A percentile compares a stretch with the other conserved stretches of the same genome.
phyloP scores from a whole-genome alignment of 2,888 invertebrate genomes.

The Stenodema calcarata region DNA sequence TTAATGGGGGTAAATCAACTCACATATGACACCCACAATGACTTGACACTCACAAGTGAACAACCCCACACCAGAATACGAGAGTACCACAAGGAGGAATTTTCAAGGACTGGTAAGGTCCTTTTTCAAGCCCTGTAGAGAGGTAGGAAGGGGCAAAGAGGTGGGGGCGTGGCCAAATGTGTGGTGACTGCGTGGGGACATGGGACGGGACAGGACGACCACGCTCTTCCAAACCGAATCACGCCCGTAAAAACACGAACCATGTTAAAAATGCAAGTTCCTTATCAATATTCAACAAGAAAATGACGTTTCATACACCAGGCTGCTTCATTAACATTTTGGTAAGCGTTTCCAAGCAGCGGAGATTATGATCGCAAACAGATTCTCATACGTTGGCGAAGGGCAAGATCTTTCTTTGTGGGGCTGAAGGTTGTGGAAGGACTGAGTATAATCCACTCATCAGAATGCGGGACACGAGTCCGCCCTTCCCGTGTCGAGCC shows the following conservation, averaged over 20 bases:
- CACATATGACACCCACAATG: too few species aligned
- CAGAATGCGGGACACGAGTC: conserved; percentile 17
- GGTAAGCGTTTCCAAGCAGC: not conserved
- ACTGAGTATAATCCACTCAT: conserved; percentile 9
- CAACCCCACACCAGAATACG: too few species aligned
- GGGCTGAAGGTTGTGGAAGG: not conserved
- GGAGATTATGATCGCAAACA: conserved; percentile 3
- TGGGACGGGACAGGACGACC: not conserved
- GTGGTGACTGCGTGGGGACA: too few species aligned
- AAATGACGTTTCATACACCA: not conserved
- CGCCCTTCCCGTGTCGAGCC: not conserved
- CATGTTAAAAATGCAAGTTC: too few species aligned
- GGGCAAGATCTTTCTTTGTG: not conserved
- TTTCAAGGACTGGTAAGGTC: too few species aligned
- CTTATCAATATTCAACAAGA: not conserved
- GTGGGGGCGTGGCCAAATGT: too few species aligned
- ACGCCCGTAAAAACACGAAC: too few species aligned
- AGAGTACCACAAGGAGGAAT: not conserved
- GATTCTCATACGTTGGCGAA: conserved; percentile 15
- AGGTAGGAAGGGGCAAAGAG: too few species aligned
- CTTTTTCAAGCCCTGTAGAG: too few species aligned
- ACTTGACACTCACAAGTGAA: too few species aligned
- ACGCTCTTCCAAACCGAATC: too few species aligned
- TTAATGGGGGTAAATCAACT: too few species aligned
- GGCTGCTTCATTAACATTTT: not conserved